Conservation (phyloP, 2,888 invertebrate species). For the Lysandra bellargus region DNA sequence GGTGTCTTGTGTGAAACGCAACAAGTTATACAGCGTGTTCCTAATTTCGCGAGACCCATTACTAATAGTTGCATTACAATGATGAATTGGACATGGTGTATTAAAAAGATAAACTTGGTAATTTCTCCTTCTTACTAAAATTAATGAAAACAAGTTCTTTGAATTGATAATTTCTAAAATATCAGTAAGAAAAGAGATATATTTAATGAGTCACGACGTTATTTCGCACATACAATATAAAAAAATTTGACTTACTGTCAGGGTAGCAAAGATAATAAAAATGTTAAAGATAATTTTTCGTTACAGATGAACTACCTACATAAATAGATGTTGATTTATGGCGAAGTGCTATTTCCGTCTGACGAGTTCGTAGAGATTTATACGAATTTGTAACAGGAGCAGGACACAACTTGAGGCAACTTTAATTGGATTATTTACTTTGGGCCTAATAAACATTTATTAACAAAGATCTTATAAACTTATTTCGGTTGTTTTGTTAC, state of each 20-base stretch:
- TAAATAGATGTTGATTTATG: conserved; percentile 79
- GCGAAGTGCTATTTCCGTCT: conserved; percentile 77
- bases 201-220: too few species aligned
- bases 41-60: neutral
- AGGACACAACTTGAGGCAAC: conserved; percentile 71
- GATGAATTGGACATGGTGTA: too few species aligned
- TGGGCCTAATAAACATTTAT: conserved; percentile 45
- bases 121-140: too few species aligned
- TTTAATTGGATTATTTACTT: conserved; percentile 78
- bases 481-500: neutral
- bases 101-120: too few species aligned
- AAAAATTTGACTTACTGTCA: neutral
- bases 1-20: conserved; percentile 1
- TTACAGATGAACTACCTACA: conserved; percentile 73
- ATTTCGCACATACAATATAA: too few species aligned
- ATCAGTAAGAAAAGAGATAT: too few species aligned
- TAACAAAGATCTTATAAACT: neutral
- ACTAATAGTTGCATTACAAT: too few species aligned
- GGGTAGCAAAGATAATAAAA: neutral
- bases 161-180: too few species aligned
- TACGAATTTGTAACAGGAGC: conserved; percentile 75
- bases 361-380: conserved; percentile 75
- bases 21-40: neutral
- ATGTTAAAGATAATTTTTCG: conserved; percentile 74
- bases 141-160: too few species aligned